Evolutionary conservation across 1,140 invertebrate species (phyloP).

Genomic region (Hycleus cichorii): DNA sequence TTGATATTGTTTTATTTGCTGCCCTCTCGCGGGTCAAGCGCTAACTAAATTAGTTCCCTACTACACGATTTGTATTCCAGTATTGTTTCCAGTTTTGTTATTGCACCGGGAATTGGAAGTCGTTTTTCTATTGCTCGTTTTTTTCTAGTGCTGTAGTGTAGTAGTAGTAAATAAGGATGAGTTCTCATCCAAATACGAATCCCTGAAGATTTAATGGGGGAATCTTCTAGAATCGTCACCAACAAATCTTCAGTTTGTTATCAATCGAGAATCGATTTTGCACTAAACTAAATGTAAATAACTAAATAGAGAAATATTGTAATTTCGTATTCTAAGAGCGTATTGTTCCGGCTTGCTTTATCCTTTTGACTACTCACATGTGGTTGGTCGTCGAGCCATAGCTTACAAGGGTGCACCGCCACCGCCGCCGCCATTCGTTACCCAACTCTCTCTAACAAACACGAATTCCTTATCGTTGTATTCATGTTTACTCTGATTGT

Average conservation of each 20-base stretch:
- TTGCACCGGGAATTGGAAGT: slow-evolving; percentile 25
- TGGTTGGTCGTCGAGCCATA: slow-evolving; percentile 33
- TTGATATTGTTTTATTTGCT: slow-evolving; percentile 43
- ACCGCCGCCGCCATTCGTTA: not conserved
- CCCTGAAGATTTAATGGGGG: too few relatives aligned
- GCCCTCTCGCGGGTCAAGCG: slow-evolving; percentile 38
- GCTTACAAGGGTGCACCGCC: slow-evolving; percentile 18
- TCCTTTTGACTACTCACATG: slow-evolving; percentile 25
- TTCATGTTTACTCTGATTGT: slow-evolving; percentile 31
- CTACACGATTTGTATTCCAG: slow-evolving; percentile 40
- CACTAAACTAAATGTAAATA: too few relatives aligned
- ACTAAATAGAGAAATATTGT: slow-evolving; percentile 1
- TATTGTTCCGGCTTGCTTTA: slow-evolving; percentile 23
- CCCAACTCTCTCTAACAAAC: slow-evolving; percentile 16
- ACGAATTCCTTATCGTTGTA: slow-evolving; percentile 27
- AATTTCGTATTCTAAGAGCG: slow-evolving; percentile 33
- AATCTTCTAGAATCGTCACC: too few relatives aligned
- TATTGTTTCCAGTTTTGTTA: slow-evolving; percentile 32
- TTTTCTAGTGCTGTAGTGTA: not conserved
- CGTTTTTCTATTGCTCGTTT: slow-evolving; percentile 16
- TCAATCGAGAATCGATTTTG: too few relatives aligned
- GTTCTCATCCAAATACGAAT: too few relatives aligned
- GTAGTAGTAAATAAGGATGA: too few relatives aligned
- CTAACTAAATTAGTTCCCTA: slow-evolving; percentile 39
- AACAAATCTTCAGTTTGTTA: too few relatives aligned